These are phyloP conservation scores for Netelia virgata DNA, from an alignment of 2,888 invertebrate species.

Conservation along the genomic window DNA sequence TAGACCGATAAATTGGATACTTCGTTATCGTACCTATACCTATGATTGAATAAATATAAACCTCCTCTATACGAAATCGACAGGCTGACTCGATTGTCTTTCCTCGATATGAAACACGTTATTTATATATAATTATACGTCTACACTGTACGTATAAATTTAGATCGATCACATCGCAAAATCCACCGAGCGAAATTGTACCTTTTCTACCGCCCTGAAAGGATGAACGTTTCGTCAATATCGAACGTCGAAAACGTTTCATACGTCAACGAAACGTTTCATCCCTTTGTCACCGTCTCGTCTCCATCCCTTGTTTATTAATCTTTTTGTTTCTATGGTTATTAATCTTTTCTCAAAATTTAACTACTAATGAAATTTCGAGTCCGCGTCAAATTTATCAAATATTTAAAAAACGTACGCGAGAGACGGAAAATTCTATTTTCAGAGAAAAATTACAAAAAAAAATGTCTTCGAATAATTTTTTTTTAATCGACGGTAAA, in stretches of 20 bases:
- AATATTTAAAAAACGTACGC: too few relatives aligned
- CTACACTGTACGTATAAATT: neutral
- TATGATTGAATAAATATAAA: constrained; percentile 1
- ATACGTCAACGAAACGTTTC: constrained; percentile 33
- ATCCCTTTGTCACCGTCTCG: neutral
- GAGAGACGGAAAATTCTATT: too few relatives aligned
- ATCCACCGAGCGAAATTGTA: neutral
- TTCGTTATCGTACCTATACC: neutral
- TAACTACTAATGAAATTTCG: constrained; percentile 33
- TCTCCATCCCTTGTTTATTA: neutral
- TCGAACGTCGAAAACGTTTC: constrained; percentile 36
- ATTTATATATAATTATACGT: constrained; percentile 18
- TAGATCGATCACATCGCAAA: constrained; percentile 44
- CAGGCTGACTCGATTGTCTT: constrained; percentile 2
- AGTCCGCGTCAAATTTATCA: neutral
- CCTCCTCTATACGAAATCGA: neutral
- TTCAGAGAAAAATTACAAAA: too few relatives aligned
- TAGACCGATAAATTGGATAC: constrained; percentile 6
- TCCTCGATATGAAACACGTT: constrained; percentile 7
- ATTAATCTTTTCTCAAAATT: constrained; percentile 11
- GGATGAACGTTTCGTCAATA: constrained; percentile 48
- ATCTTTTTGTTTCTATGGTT: neutral
- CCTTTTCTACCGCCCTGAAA: neutral
- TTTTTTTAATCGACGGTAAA: too few relatives aligned
- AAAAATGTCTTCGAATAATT: too few relatives aligned